phyloP scores from a whole-genome alignment of 2,797 vertebrate genomes.

The Danio choprae region DNA sequence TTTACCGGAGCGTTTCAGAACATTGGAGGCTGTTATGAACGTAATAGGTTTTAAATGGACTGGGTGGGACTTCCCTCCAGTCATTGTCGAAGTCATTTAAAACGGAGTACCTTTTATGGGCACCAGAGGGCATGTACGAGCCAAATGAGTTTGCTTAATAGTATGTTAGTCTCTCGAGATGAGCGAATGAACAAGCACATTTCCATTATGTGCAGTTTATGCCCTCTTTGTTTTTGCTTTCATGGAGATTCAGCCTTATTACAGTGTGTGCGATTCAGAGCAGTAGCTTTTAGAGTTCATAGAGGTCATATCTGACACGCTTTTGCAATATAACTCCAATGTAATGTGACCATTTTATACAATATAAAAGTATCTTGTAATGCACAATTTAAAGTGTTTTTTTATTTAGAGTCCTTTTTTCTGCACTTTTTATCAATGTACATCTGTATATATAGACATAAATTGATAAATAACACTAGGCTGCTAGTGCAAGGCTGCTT shows the following conservation, averaged over 20 bases:
- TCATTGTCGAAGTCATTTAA: constrained; percentile 3
- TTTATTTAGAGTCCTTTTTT: too few relatives aligned
- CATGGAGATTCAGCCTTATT: constrained; percentile 1
- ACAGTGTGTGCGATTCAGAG: too few relatives aligned
- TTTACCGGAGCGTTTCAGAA: not conserved
- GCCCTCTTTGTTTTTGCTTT: not conserved
- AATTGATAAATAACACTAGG: too few relatives aligned
- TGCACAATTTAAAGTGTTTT: too few relatives aligned
- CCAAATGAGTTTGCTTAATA: constrained; percentile 18
- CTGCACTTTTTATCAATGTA: too few relatives aligned
- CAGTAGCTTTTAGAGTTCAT: not conserved
- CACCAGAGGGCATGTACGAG: constrained; percentile 68
- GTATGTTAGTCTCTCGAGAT: not conserved
- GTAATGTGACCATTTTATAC: not conserved
- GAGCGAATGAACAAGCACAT: not conserved
- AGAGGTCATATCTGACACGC: not conserved
- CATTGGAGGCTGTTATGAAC: constrained; percentile 6
- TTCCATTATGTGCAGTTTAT: not conserved
- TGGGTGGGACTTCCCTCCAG: not conserved
- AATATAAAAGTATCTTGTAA: not conserved
- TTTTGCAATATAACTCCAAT: not conserved
- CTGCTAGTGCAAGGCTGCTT: too few relatives aligned
- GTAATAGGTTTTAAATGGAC: not conserved
- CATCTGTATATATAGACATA: too few relatives aligned
- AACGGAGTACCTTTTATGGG: constrained; percentile 46